A percentile compares a stretch with the other conserved stretches of the same genome.
These are phyloP conservation scores for Drosophila grimshawi DNA, from an alignment of 1,140 invertebrate species.

Conservation along the genomic window DNA sequence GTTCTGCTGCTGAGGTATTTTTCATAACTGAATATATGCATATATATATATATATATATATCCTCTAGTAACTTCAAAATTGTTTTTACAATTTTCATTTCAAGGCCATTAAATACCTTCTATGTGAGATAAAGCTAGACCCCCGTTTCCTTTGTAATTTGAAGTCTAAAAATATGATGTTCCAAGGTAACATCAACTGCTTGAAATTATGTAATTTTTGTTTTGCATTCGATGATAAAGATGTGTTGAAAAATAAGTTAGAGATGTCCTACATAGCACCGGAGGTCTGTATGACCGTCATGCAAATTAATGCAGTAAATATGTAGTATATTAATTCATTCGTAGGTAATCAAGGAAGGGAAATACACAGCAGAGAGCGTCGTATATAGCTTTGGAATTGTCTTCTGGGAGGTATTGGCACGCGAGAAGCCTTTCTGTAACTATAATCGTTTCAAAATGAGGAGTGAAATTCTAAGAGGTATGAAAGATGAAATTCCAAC, in stretches of 20 bases:
- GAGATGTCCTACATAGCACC: neutral
- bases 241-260: neutral
- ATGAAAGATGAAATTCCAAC: neutral
- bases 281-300: neutral
- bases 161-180: neutral
- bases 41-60: no score
- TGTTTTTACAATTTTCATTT: neutral
- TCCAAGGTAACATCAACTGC: neutral
- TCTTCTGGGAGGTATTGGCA: neutral
- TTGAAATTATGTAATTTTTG: neutral
- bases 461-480: neutral
- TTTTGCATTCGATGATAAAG: neutral
- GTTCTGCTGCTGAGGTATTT: neutral
- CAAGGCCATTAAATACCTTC: neutral
- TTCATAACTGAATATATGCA: neutral
- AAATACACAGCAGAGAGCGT: neutral
- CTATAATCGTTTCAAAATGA: neutral
- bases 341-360: neutral
- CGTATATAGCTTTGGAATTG: neutral
- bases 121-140: neutral
- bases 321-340: neutral
- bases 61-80: no score
- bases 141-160: neutral
- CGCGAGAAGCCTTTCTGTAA: neutral
- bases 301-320: neutral